Base-by-base conservation (phyloP, 2,888 invertebrate genomes). In the Phasia obesa region DNA sequence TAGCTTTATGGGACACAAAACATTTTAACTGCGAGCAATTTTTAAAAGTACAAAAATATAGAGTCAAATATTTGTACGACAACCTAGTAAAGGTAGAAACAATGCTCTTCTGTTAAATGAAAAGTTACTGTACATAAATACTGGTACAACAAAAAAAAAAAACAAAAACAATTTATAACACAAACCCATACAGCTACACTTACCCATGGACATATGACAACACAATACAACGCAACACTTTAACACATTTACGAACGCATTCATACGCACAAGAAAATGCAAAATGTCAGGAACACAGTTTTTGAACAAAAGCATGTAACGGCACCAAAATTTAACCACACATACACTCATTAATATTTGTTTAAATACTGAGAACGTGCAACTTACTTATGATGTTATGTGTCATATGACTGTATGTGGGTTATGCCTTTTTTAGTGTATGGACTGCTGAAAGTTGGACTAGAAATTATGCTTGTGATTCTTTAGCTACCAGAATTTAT, bases 221-320 rank as follows among this genome's bases (percentile, higher is more conserved):
- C 17, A 60, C 60, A 42, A 44, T 6, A 27, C 27, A 27, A 27
- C 6, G 27, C 57, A 53, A 47, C 49, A 73, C 49, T 55, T 74
- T 53, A 65, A 75, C 47, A 55, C 57, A 65, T 57, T 75, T 49
- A 57, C 35, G 47, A 57, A 67, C n/a, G 38, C 49, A 51, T 27
- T 67, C 31, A 59, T 23, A 76, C 51, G 27, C 47, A 67, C 51
- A 59, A 35, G 53, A 55, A 55, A 77, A 70, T 70, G n/a, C 13
- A 47, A 77, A 70, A 62, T 77, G 69, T 77, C 77, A 47, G n/a
- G n/a, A 31, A 27, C 49, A 55, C 35, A 70, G 55, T 62, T 55
- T 62, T 17, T n/a, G 23, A 21, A 19, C 17, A 23, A 44, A 44
- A 19, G 3, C 25, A 27, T 23, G n/a, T n/a, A 53, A n/a, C 7